Evolutionary conservation across 2,888 invertebrate genomes (phyloP), one percentile per base, ranked within the genome.

Genomic region (Cloeon dipterum): DNA sequence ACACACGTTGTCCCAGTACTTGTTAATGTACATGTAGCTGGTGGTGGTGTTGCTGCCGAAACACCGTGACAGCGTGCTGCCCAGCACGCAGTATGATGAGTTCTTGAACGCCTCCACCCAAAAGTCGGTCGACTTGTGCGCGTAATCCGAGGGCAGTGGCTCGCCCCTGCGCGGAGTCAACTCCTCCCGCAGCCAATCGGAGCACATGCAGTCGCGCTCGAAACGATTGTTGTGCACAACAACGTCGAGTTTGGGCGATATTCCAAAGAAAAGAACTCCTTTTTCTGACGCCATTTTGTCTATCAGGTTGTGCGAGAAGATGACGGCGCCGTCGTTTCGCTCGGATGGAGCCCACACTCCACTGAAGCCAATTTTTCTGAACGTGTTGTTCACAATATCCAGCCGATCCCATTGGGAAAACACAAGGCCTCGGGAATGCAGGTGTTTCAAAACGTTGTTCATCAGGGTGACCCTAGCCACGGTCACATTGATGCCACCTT

Each of bases 391-490:
- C 44, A 69, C 66, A 46, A 78, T 64, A 34, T 55, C 52, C 20
- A 77, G 58, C 45, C 57, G 63, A 48, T 69, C 73, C 69, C 73
- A 75, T 7, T 68, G 65, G 25, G 65, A 61, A n/a, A 79, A 53
- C 18, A 62, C 61, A 38, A 78, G 65, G n/a, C 71, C 70, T 38
- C 58, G 59, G 8, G 61, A 56, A 38, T 61, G 59, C 26, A 78
- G 61, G 34, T 54, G 57, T 37, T 62, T 58, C 45, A 79, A 72
- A 46, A 63, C 62, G 52, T 70, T 72, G 49, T 68, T 62, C 41
- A 59, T 53, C 38, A 77, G 63, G 19, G 59, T 58, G 4, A 69
- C 66, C 4, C 61, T 62, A 4, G 68, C 74, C 3, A 69, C 67
- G 2, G 69, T 70, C 25, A 66, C 62, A 45, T 69, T 68, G 41